Evolutionary conservation across 2,113 vertebrate species (phyloP), one percentile per base, ranked within the genome.

Genomic region (Catharus fuscescens): DNA sequence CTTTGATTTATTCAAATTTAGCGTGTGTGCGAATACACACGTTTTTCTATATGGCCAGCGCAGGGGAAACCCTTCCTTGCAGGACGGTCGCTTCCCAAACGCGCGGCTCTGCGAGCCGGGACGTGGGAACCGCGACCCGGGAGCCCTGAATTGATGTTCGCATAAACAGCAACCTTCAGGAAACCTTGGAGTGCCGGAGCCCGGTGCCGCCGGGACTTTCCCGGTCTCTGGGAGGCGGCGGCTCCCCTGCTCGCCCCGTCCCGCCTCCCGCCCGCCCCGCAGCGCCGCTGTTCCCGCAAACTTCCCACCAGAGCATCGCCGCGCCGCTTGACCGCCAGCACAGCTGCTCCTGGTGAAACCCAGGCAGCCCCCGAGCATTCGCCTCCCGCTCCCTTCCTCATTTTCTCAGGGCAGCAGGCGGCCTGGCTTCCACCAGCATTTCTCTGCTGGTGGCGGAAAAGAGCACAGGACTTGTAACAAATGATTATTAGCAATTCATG

Each of bases 381-480:
- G 8, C 64, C 36, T 17, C 32, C 31, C 48, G 2, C 14, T 64
- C 31, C 82, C 14, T 59, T 54, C 32, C 19, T 18, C 25, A 13
- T 24, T 73, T 57, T 23, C 48, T 60, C n/a, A 59, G 56, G 38
- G 65, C 54, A 84, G 50, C 80, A 64, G 77, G 52, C 34, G 16
- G 26, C 20, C 50, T 44, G 81, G 31, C 54, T 48, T 82, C 61
- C 60, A 54, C 77, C 73, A 26, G 80, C 56, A 20, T 52, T 67
- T 78, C 80, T 64, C 81, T 81, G 82, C 53, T 64, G 74, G 74
- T 29, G 36, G 42, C 34, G 32, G 65, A 44, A 81, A 90, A 78
- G 48, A 83, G 44, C 72, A 18, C 24, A n/a, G 82, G 60, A 60
- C 52, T 80, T 56, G 34, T n/a, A 88, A 47, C 29, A 80, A 84